A percentile compares a stretch with the other conserved stretches of the same genome.
Conservation (phyloP, 2,888 invertebrate genomes). For the Mythimna albipuncta region DNA sequence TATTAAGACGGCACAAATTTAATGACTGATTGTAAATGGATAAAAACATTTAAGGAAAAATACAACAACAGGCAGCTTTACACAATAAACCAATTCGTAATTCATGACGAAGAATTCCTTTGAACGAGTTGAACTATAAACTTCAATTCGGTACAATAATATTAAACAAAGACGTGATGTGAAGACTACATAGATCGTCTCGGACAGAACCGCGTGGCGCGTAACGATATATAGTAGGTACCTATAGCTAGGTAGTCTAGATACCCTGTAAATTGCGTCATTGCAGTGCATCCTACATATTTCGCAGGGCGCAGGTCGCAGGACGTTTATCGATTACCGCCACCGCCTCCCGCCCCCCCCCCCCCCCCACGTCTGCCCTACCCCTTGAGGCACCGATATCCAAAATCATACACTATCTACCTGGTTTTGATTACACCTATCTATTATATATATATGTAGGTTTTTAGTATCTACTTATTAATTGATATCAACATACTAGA, state of each 20-base stretch:
- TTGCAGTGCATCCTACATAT: background rate
- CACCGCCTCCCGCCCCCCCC: background rate
- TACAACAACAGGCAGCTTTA: no score
- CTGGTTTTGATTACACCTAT: background rate
- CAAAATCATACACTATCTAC: background rate
- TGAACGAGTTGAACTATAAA: background rate
- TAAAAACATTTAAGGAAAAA: no score
- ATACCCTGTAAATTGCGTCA: background rate
- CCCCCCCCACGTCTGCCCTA: background rate
- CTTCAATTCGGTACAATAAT: background rate
- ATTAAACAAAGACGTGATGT: background rate
- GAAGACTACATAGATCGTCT: background rate
- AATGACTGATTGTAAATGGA: no score
- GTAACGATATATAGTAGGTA: background rate
- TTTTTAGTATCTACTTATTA: background rate
- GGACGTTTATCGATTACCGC: conserved; percentile 5
- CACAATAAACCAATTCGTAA: background rate
- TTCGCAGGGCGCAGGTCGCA: background rate
- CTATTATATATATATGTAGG: background rate
- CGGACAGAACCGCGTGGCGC: background rate
- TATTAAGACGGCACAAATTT: no score
- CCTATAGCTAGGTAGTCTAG: background rate
- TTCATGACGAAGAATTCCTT: background rate
- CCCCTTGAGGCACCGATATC: conserved; percentile 1
- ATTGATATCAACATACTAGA: no score